Percentiles rank a stretch among this genome's conserved stretches.
These are phyloP conservation scores for Calephelis perditalis DNA, from an alignment of 2,888 invertebrate species.

Conservation along the genomic window DNA sequence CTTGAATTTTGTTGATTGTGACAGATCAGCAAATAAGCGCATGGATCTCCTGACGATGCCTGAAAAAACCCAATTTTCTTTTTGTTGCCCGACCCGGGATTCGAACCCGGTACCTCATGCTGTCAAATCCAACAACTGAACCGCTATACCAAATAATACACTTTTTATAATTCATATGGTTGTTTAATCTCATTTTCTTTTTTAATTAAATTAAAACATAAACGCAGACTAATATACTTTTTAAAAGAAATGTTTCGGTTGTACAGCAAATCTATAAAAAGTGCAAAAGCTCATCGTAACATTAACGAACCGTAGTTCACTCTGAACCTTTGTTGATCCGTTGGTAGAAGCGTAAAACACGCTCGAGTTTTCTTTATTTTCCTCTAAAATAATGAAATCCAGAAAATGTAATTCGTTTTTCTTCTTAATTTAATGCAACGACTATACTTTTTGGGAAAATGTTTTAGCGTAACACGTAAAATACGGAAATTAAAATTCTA, in stretches of 20 bases:
- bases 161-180: too few relatives aligned
- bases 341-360: conserved; percentile 45
- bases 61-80: too few relatives aligned
- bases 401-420: conserved; percentile 30
- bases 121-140: too few relatives aligned
- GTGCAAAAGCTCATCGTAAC: conserved; percentile 26
- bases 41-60: too few relatives aligned
- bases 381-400: conserved; percentile 37
- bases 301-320: conserved; percentile 32
- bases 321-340: conserved; percentile 41
- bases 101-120: too few relatives aligned
- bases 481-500: not conserved
- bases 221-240: conserved; percentile 18
- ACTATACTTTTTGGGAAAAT: conserved; percentile 1
- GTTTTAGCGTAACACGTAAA: not conserved
- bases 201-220: not conserved
- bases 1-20: too few relatives aligned
- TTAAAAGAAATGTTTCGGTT: conserved; percentile 23
- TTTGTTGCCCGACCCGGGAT: too few relatives aligned
- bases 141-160: too few relatives aligned
- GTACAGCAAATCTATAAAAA: conserved; percentile 26
- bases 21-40: too few relatives aligned
- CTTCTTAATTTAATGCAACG: conserved; percentile 25
- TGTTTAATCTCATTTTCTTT: too few relatives aligned
- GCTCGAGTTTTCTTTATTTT: conserved; percentile 37